Percentiles rank a stretch among this genome's conserved stretches.
Conservation (phyloP, 1,140 invertebrate species). For the Ceratosolen fusciceps region DNA sequence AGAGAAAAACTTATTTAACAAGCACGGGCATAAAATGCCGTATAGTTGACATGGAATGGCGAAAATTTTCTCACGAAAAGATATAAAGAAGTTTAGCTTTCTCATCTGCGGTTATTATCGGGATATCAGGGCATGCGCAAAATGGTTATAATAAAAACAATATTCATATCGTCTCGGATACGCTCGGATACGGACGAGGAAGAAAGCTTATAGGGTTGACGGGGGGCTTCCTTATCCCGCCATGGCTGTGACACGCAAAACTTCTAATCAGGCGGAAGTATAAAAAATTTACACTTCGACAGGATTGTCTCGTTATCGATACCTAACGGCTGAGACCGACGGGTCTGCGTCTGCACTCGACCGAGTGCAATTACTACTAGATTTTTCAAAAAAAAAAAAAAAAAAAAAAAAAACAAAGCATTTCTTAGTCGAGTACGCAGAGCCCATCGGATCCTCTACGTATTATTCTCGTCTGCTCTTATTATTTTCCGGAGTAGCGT, state of each 20-base stretch:
- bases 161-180: not conserved
- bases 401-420: not conserved
- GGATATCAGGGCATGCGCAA: not conserved
- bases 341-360: too few relatives aligned
- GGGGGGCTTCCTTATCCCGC: too few relatives aligned
- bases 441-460: not conserved
- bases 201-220: too few relatives aligned
- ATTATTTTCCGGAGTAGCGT: not conserved
- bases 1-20: not conserved
- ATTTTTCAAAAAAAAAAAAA: too few relatives aligned
- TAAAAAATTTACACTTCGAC: not conserved
- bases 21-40: not conserved
- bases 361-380: slow-evolving; percentile 17
- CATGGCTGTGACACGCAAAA: too few relatives aligned
- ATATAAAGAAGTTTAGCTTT: not conserved
- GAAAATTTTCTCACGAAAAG: slow-evolving; percentile 11
- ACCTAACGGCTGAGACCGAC: too few relatives aligned
- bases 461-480: not conserved
- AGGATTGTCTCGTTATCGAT: slow-evolving; percentile 11
- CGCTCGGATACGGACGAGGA: too few relatives aligned
- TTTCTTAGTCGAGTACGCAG: not conserved
- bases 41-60: not conserved
- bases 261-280: not conserved
- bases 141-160: not conserved
- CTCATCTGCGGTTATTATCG: slow-evolving; percentile 7